Percentiles rank a stretch among this genome's conserved stretches.
phyloP scores from a whole-genome alignment of 64 coral and sea anemone species.

The Anthopleura sola region DNA sequence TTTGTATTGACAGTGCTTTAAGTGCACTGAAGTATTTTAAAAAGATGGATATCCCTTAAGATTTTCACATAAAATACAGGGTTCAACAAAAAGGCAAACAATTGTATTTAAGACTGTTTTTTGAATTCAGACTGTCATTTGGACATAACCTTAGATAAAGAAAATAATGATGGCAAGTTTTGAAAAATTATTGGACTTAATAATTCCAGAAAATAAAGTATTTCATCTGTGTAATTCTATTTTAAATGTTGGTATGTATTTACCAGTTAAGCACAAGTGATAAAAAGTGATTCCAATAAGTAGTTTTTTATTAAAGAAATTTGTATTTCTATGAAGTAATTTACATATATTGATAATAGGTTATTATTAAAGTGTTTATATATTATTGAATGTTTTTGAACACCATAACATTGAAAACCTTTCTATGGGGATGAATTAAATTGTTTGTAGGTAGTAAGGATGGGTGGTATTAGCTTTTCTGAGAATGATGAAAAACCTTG shows the following conservation, averaged over 20 bases:
- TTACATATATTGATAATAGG: no score
- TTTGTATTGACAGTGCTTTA: slow-evolving; percentile 77
- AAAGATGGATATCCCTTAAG: slow-evolving; percentile 37
- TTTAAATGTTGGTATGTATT: not conserved
- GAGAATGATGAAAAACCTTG: no score
- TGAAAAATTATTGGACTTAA: not conserved
- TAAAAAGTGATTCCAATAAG: no score
- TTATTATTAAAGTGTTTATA: no score
- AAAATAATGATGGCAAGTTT: not conserved
- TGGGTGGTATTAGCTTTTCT: no score
- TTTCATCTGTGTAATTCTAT: not conserved
- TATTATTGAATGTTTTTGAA: no score
- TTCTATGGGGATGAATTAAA: no score
- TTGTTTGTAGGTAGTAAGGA: no score
- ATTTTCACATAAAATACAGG: not conserved
- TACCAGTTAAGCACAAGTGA: not conserved
- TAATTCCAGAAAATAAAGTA: not conserved
- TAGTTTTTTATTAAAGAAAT: no score
- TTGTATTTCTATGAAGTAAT: no score
- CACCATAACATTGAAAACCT: no score
- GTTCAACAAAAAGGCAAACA: not conserved
- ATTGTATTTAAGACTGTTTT: not conserved
- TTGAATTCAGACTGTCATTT: not conserved
- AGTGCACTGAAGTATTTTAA: slow-evolving; percentile 76
- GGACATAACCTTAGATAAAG: not conserved